Conservation (phyloP, 2,797 vertebrate species). For the Cyclopterus lumpus region DNA sequence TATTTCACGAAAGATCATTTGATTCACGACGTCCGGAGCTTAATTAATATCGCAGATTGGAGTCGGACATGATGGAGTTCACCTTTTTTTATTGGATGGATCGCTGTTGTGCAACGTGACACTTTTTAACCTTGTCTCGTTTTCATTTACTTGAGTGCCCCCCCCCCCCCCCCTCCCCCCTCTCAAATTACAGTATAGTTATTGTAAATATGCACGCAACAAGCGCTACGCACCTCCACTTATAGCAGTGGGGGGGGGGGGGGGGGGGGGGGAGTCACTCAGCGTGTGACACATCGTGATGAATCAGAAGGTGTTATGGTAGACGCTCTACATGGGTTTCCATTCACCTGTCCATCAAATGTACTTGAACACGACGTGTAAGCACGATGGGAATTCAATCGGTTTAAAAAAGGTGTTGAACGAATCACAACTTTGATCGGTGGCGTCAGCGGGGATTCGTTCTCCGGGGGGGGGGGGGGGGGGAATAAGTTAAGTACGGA, state of each 20-base stretch:
- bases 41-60: slow-evolving; percentile 13
- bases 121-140: background rate
- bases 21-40: slow-evolving; percentile 15
- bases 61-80: slow-evolving; percentile 1
- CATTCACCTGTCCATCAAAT: too few relatives aligned
- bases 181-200: background rate
- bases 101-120: background rate
- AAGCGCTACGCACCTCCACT: background rate
- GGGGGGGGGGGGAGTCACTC: background rate
- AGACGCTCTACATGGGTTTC: too few relatives aligned
- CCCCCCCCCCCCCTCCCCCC: background rate
- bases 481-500: too few relatives aligned
- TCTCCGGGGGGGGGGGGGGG: too few relatives aligned
- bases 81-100: slow-evolving; percentile 14
- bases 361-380: too few relatives aligned
- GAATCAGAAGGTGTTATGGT: too few relatives aligned
- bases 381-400: too few relatives aligned
- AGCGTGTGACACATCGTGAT: background rate
- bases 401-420: too few relatives aligned
- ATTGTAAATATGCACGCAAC: background rate
- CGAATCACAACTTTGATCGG: too few relatives aligned
- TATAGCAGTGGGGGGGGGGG: background rate
- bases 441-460: too few relatives aligned
- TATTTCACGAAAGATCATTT: slow-evolving; percentile 20
- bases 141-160: background rate